phyloP scores from a whole-genome alignment of 2,113 vertebrate genomes.

The Hippotragus niger region DNA sequence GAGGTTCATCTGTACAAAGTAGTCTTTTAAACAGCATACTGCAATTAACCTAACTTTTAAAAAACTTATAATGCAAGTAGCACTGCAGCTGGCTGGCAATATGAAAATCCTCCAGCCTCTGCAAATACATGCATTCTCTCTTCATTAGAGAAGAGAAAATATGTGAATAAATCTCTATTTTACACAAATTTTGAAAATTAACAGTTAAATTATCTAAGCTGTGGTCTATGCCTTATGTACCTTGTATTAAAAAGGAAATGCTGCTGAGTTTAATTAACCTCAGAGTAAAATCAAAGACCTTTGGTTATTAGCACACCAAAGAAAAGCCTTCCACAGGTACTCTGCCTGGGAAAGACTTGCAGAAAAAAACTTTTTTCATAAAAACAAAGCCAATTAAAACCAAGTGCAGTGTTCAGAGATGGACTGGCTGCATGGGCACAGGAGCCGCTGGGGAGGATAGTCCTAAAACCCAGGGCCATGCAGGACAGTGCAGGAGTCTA shows the following conservation, averaged over 20 bases:
- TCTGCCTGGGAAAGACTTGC: not conserved
- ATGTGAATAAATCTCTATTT: not conserved
- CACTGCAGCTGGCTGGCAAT: not conserved
- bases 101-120: not conserved
- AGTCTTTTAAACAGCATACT: not conserved
- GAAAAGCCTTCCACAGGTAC: not conserved
- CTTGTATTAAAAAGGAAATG: not conserved
- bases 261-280: not conserved
- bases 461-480: not conserved
- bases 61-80: not conserved
- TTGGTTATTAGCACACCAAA: not conserved
- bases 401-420: not conserved
- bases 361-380: not conserved
- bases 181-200: not conserved
- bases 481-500: not conserved
- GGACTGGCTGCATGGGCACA: not conserved
- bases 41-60: not conserved
- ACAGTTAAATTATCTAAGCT: not conserved
- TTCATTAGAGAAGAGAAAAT: not conserved
- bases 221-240: not conserved
- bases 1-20: not conserved
- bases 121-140: not conserved
- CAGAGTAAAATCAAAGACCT: slow-evolving; percentile 1
- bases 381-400: not conserved
- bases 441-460: not conserved